These are phyloP conservation scores for Tarsius wallacei DNA, from an alignment of 2,797 vertebrate genomes.

Conservation along the genomic window DNA sequence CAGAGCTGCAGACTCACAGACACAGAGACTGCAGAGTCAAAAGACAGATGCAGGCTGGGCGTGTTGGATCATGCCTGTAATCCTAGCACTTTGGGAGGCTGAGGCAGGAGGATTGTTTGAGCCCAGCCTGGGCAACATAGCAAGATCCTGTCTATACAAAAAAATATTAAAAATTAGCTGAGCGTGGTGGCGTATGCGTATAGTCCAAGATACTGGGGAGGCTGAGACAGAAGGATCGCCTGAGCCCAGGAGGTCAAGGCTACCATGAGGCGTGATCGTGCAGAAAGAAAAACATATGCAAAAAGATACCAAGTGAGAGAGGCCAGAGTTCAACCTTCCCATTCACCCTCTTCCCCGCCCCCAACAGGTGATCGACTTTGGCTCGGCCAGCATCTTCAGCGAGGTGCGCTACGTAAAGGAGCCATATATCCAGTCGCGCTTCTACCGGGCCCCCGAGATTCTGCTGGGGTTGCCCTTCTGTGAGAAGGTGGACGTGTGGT, in stretches of 20 bases:
- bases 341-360: neutral
- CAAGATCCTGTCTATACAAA: too few species aligned
- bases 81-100: too few species aligned
- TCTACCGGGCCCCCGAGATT: conserved; percentile 92
- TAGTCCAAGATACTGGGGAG: too few species aligned
- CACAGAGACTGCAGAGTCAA: neutral
- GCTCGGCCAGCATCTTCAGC: conserved; percentile 89
- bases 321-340: fast-evolving
- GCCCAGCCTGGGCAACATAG: too few species aligned
- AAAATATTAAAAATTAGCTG: too few species aligned
- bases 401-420: conserved; percentile 89
- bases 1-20: neutral
- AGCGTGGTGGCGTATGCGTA: too few species aligned
- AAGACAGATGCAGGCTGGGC: neutral
- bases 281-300: too few species aligned
- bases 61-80: too few species aligned
- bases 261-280: too few species aligned
- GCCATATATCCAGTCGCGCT: conserved; percentile 92
- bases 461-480: conserved; percentile 92
- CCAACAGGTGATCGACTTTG: conserved; percentile 90
- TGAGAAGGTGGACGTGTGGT: conserved; percentile 92
- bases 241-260: too few species aligned
- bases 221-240: too few species aligned
- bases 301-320: neutral
- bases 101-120: too few species aligned